Conservation (phyloP, 1,140 invertebrate genomes). For the Saccostrea glomerata region DNA sequence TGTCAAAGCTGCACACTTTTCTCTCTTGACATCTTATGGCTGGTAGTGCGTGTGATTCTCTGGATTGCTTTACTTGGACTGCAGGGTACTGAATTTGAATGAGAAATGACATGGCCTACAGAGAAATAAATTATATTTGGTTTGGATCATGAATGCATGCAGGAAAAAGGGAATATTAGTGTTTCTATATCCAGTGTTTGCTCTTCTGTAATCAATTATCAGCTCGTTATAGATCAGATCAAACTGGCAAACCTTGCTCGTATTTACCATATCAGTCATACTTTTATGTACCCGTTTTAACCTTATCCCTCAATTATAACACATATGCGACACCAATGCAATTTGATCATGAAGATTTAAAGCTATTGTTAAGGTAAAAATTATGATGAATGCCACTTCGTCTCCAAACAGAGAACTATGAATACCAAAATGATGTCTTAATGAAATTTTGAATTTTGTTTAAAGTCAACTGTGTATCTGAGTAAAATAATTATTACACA, state of each 20-base stretch:
- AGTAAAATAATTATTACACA: neutral
- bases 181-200: neutral
- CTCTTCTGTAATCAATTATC: constrained; percentile 5
- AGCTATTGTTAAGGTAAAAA: constrained; percentile 12
- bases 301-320: constrained; percentile 27
- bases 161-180: neutral
- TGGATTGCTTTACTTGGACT: no score
- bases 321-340: constrained; percentile 26
- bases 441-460: constrained; percentile 27
- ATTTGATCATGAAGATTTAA: constrained; percentile 16
- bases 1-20: no score
- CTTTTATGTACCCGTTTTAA: constrained; percentile 20
- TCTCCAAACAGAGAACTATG: constrained; percentile 22
- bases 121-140: neutral
- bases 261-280: constrained; percentile 32
- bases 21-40: no score
- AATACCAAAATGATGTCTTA: constrained; percentile 34
- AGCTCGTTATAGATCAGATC: neutral
- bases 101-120: neutral
- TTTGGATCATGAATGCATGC: neutral
- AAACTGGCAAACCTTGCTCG: neutral
- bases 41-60: no score
- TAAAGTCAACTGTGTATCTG: constrained; percentile 20
- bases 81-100: no score
- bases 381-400: constrained; percentile 22